A percentile compares a stretch with the other conserved stretches of the same genome.
Conservation (phyloP, 2,113 vertebrate genomes). For the Synodontis membranacea region DNA sequence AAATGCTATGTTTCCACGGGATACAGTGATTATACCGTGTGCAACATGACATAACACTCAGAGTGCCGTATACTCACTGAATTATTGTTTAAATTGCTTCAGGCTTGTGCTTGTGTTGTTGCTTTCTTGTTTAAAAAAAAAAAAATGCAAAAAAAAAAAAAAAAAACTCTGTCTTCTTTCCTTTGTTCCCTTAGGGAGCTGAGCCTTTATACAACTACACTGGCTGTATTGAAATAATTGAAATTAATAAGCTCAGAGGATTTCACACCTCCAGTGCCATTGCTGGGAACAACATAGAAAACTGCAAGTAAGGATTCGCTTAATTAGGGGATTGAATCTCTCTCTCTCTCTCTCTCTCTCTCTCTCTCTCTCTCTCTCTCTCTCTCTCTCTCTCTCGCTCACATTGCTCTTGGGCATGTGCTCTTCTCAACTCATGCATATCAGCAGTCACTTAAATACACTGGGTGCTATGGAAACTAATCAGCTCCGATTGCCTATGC, state of each 20-base stretch:
- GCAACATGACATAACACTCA: constrained; percentile 1
- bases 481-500: constrained; percentile 4
- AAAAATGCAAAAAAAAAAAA: constrained; percentile 38
- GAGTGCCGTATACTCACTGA: neutral
- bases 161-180: constrained; percentile 37
- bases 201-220: constrained; percentile 79
- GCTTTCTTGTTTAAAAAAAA: constrained; percentile 39
- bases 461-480: constrained; percentile 40
- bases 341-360: neutral
- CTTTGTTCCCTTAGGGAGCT: constrained; percentile 64
- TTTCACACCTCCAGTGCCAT: constrained; percentile 74
- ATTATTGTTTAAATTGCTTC: neutral
- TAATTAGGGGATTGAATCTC: constrained; percentile 3
- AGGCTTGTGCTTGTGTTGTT: constrained; percentile 34
- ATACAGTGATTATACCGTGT: neutral
- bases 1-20: neutral
- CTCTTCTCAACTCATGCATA: constrained; percentile 12
- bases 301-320: constrained; percentile 76
- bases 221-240: constrained; percentile 79
- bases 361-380: neutral
- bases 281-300: constrained; percentile 69
- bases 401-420: constrained; percentile 5
- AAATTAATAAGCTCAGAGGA: constrained; percentile 76
- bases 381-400: neutral
- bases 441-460: constrained; percentile 23